Evolutionary conservation across 2,113 vertebrate species (phyloP).

Genomic region (Dolichotis patagonum): DNA sequence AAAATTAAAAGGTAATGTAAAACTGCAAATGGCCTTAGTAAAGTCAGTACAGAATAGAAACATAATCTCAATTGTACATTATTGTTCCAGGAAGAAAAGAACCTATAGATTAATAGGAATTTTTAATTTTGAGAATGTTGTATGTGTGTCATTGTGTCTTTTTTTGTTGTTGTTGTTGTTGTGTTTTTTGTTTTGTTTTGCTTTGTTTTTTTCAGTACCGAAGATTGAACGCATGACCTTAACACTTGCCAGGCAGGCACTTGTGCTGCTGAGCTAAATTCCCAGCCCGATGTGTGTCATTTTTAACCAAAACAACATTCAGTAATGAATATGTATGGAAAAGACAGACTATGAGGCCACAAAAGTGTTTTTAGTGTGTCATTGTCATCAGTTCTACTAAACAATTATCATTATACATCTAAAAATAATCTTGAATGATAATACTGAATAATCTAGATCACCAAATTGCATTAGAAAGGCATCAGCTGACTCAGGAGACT

Average conservation of each 20-base stretch:
- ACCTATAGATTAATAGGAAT: constrained; percentile 2
- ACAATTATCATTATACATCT: constrained; percentile 76
- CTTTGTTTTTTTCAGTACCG: too few relatives aligned
- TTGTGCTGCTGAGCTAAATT: too few relatives aligned
- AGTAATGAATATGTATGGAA: constrained; percentile 73
- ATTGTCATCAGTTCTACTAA: constrained; percentile 77
- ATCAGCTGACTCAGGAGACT: constrained; percentile 79
- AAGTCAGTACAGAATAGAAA: neutral
- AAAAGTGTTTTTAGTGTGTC: constrained; percentile 67
- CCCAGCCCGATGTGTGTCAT: neutral
- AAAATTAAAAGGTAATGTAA: neutral
- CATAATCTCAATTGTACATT: neutral
- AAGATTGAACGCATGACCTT: too few relatives aligned
- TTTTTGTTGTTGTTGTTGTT: too few relatives aligned
- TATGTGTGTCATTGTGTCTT: neutral
- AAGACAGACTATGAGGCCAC: constrained; percentile 65
- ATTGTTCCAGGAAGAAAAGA: neutral
- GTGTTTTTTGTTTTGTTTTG: too few relatives aligned
- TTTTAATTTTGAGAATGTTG: constrained; percentile 40
- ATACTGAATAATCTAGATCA: constrained; percentile 80
- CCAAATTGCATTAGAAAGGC: constrained; percentile 79
- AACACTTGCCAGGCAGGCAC: too few relatives aligned
- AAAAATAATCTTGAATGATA: constrained; percentile 78
- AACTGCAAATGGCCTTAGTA: neutral
- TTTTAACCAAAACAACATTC: constrained; percentile 70